Evolutionary conservation across 92 coral and sea anemone genomes (phyloP), one percentile per base, ranked within the genome.

Genomic region (Actinostola sp.): DNA sequence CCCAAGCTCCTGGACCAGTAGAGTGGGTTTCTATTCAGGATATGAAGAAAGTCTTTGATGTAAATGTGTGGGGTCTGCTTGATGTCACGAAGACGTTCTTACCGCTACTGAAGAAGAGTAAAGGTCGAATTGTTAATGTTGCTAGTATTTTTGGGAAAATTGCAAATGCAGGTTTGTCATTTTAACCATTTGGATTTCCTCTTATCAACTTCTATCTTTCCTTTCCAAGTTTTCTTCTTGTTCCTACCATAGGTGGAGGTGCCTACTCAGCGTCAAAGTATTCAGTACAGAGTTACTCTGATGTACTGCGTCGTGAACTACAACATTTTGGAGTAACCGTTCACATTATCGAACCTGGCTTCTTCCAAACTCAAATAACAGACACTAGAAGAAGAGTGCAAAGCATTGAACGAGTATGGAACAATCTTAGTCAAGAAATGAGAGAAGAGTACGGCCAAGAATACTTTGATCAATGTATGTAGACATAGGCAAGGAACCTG

Each of bases 281-380:
- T 78, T 88, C 92, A 19, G 88, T 89, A 15, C 76, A 77, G 35
- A 82, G 92, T 19, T 89, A 86, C 70, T 86, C 76, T 6, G 96
- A 82, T 78, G 74, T 81, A 0, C 46, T 89, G 55, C 87, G 96
- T 28, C 42, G 45, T 0, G 96, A 89, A 66, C 64, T 89, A 23
- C 58, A 64, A 38, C 63, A 17, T 10, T 77, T 89, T 78, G 91
- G 89, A 5, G 86, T 86, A 8, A 65, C 83, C 1, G 86, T 86
- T 39, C 91, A 86, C 61, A 80, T 73, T 16, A 89, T 89, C 32
- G 96, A 86, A 27, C 96, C 96, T 20, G 89, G 96, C 0, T 73
- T 23, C 61, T 89, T 89, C 48, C 82, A 63, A 75, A 89, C 96
- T 43, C 74, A 78, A 49, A 34, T 89, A 7, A 63, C 91, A 36